Base-by-base conservation (phyloP, 2,888 invertebrate genomes). In the Amiota mariae region DNA sequence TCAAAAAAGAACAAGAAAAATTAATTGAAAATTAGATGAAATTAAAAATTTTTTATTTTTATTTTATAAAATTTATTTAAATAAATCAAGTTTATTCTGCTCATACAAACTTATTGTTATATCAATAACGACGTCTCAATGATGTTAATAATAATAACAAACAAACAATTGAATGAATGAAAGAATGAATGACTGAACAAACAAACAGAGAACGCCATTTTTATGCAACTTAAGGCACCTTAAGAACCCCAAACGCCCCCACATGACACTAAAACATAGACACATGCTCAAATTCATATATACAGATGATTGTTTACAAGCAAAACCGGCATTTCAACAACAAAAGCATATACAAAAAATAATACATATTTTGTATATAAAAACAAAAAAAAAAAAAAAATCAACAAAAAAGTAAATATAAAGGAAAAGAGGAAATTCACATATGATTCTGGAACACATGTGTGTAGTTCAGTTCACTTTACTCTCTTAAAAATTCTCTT, bases 41-140 rank as follows among this genome's bases (percentile, higher is more conserved):
- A 36, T 36, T 6, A 36, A 36, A 36, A 0, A 36, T 36, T 36
- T 36, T 2, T 36, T 36, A 24, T 24, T 36, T 36, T 36, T 6
- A 6, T 36, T 36, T 36, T 6, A 36, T 36, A 36, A 2, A 36
- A 36, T 36, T 36, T 36, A 36, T 36, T 36, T 36, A 36, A 36
- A 6, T 2, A 36, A 36, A 36, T 36, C 2, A 36, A 36, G 36
- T 36, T 36, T 1, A 36, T 36, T 36, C 6, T 36, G 36, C 36
- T 36, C 36, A 2, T 24, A 24, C 24, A 2, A 2, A 24, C 24
- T 24, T 24, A n/a, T n/a, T n/a, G n/a, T n/a, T n/a, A 24, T 64
- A 70, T 77, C 77, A 75, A 81, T 81, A 80, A 80, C 80, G 80
- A 78, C 83, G 82, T 83, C 85, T 81, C 71, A 77, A 79, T 80